Evolutionary conservation across 2,888 invertebrate genomes (phyloP).

Genomic region (Drosophila algonquin): DNA sequence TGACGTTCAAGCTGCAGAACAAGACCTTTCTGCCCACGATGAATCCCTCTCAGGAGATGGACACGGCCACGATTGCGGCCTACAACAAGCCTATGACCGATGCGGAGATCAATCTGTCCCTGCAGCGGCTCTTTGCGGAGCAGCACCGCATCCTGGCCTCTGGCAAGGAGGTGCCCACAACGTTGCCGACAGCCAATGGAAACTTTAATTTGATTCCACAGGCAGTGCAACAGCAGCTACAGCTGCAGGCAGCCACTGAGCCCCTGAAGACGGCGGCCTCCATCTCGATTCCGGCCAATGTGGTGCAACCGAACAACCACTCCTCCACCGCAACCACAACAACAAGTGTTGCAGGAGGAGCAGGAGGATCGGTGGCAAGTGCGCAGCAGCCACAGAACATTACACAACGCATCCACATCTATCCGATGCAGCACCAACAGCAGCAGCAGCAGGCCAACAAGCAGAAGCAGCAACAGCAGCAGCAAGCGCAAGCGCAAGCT

Average conservation of each 20-base stretch:
- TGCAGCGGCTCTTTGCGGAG: conserved; percentile 87
- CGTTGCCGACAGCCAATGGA: conserved; percentile 83
- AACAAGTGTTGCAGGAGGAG: conserved; percentile 22
- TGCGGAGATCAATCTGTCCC: conserved; percentile 85
- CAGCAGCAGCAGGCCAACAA: conserved; percentile 69
- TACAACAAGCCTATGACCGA: conserved; percentile 84
- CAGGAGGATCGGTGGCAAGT: conserved; percentile 6
- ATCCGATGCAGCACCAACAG: conserved; percentile 82
- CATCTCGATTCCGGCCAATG: conserved; percentile 78
- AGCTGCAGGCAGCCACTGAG: conserved; percentile 50
- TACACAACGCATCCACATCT: conserved; percentile 79
- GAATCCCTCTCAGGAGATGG: conserved; percentile 82
- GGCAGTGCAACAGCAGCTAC: conserved; percentile 56
- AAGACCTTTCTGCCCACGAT: conserved; percentile 81
- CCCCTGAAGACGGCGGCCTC: conserved; percentile 36
- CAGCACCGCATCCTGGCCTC: conserved; percentile 89
- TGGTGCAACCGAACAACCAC: conserved; percentile 83
- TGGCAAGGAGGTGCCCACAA: conserved; percentile 88
- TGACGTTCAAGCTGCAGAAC: conserved; percentile 85
- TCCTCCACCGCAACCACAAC: conserved; percentile 60
- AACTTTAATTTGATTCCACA: conserved; percentile 75
- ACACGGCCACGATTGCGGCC: conserved; percentile 81
- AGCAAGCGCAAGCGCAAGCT: conserved; percentile 40
- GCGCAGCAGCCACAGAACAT: conserved; percentile 49
- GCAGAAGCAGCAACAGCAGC: conserved; percentile 34